Evolutionary conservation across 2,113 vertebrate genomes (phyloP).

Genomic region (Entomyzon cyanotis): DNA sequence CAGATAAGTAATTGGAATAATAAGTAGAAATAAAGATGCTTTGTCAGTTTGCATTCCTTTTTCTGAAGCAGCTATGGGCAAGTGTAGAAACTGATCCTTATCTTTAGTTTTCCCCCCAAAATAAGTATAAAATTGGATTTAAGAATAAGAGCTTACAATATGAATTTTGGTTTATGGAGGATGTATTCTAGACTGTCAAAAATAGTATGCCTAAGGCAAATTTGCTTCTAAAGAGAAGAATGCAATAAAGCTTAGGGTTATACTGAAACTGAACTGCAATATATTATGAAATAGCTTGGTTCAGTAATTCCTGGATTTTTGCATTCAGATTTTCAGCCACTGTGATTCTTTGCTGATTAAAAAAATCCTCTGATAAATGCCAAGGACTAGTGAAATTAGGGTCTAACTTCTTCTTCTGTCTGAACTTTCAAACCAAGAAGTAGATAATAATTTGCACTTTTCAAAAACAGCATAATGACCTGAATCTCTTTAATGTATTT

Average conservation of each 20-base stretch:
- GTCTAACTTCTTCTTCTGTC: not conserved
- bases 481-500: not conserved
- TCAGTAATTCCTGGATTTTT: conserved; percentile 17
- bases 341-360: not conserved
- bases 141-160: conserved; percentile 41
- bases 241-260: conserved; percentile 42
- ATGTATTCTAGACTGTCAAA: conserved; percentile 52
- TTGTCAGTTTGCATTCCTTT: conserved; percentile 62
- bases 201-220: conserved; percentile 42
- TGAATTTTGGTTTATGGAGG: conserved; percentile 51
- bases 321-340: not conserved
- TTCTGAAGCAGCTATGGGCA: conserved; percentile 13
- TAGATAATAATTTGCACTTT: not conserved
- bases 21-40: conserved; percentile 66
- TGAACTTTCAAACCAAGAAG: not conserved
- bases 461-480: not conserved
- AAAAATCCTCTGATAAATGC: not conserved
- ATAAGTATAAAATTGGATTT: conserved; percentile 56
- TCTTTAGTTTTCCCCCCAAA: conserved; percentile 12
- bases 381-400: not conserved
- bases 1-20: conserved; percentile 65
- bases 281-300: not conserved
- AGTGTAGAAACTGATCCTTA: conserved; percentile 31
- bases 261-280: conserved; percentile 20
- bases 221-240: conserved; percentile 45